These are phyloP conservation scores for Oncorhynchus clarkii DNA, from an alignment of 2,113 vertebrate genomes.

Conservation along the genomic window DNA sequence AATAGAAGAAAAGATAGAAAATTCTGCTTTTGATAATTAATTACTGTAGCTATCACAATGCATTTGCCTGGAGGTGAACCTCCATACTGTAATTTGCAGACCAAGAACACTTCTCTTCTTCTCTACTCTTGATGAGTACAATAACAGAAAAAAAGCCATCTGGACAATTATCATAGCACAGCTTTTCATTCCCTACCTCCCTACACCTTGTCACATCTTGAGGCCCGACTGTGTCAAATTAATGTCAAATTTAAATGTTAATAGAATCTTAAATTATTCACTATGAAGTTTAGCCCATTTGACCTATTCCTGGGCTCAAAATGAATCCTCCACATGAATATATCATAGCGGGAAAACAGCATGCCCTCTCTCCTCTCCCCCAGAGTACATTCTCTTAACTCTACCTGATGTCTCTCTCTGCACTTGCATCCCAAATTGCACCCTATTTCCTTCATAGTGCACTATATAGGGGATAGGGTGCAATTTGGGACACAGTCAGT, in stretches of 20 bases:
- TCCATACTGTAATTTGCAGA: neutral
- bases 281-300: slow-evolving; percentile 63
- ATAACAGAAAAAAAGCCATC: slow-evolving; percentile 32
- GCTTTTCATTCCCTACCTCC: slow-evolving; percentile 27
- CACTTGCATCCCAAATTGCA: too few species aligned
- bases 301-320: slow-evolving; percentile 64
- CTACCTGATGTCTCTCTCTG: neutral
- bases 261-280: slow-evolving; percentile 79
- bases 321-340: slow-evolving; percentile 62
- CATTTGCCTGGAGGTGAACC: neutral
- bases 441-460: too few species aligned
- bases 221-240: slow-evolving; percentile 67
- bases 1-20: slow-evolving; percentile 30
- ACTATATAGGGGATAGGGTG: too few species aligned
- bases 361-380: slow-evolving; percentile 30
- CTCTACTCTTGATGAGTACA: slow-evolving; percentile 15
- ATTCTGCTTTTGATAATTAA: slow-evolving; percentile 12
- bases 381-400: slow-evolving; percentile 30
- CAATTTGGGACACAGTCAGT: neutral
- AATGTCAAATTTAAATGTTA: slow-evolving; percentile 80
- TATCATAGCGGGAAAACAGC: slow-evolving; percentile 45
- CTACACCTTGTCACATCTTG: slow-evolving; percentile 47
- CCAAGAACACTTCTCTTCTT: neutral
- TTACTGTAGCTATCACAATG: neutral
- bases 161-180: slow-evolving; percentile 37